Evolutionary conservation across 2,797 vertebrate species (phyloP).

Genomic region (Gephyroberyx darwinii): DNA sequence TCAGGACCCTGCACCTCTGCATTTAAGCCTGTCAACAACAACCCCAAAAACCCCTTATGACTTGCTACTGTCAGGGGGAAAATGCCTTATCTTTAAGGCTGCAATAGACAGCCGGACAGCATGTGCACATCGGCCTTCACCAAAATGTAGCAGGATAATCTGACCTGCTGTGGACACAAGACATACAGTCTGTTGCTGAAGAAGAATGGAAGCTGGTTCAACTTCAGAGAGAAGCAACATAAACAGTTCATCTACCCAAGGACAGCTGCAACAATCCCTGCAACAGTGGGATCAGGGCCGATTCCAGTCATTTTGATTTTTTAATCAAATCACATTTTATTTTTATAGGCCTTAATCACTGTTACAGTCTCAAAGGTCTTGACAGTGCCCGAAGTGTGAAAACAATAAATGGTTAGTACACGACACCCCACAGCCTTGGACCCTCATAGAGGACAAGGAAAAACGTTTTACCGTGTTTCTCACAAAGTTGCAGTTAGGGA

Average conservation of each 20-base stretch:
- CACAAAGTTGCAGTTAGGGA: neutral
- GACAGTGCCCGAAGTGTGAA: no score
- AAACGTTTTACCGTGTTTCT: neutral
- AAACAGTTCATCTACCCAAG: neutral
- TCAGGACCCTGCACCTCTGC: conserved; percentile 17
- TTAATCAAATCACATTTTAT: no score
- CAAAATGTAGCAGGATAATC: conserved; percentile 20
- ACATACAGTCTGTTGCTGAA: conserved; percentile 18
- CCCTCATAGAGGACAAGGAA: no score
- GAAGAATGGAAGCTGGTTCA: conserved; percentile 15
- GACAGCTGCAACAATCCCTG: neutral
- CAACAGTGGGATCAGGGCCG: no score
- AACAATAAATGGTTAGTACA: no score
- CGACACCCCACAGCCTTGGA: no score
- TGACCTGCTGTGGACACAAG: conserved; percentile 28
- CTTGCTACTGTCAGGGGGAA: conserved; percentile 37
- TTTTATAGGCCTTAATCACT: no score
- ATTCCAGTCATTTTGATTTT: neutral
- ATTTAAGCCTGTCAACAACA: neutral
- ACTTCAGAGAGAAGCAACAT: conserved; percentile 12
- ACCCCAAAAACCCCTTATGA: conserved; percentile 15
- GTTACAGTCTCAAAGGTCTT: no score
- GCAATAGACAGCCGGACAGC: conserved; percentile 37
- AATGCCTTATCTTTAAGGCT: neutral
- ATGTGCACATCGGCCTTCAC: conserved; percentile 10